Percentiles rank a stretch among this genome's conserved stretches.
phyloP scores from a whole-genome alignment of 2,113 vertebrate genomes.

The Ptilorrhoa leucosticta region DNA sequence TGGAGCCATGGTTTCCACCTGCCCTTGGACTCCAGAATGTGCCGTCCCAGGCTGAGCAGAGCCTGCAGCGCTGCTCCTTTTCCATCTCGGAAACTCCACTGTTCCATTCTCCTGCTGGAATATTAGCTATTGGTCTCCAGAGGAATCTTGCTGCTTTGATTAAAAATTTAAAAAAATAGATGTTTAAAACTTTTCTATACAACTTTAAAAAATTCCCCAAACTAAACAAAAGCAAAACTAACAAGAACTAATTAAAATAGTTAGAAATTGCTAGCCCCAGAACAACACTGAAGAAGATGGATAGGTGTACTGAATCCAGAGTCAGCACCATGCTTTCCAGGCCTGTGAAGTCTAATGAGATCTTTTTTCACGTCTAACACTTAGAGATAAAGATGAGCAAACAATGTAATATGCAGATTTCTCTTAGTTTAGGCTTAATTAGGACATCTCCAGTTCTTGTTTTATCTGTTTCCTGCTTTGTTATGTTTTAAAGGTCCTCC shows the following conservation, averaged over 20 bases:
- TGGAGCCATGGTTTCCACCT: rapidly evolving
- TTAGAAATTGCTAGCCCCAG: not conserved
- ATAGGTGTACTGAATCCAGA: not conserved
- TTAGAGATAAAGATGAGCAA: not conserved
- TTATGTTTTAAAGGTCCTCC: not conserved
- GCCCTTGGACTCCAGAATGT: rapidly evolving
- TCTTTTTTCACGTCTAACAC: not conserved
- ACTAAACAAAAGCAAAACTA: not conserved
- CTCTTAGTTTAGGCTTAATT: not conserved
- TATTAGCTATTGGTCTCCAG: not conserved
- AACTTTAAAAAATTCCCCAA: not conserved
- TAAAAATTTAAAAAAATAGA: not conserved
- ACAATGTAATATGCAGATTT: not conserved
- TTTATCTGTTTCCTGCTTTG: not conserved
- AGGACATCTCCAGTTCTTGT: not conserved
- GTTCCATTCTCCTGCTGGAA: not conserved
- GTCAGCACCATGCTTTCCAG: not conserved
- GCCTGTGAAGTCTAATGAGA: not conserved
- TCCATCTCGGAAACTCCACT: rapidly evolving
- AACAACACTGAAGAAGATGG: not conserved
- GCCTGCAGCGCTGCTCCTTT: not conserved
- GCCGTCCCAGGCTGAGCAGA: not conserved
- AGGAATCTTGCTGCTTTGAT: not conserved
- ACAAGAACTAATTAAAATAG: not conserved
- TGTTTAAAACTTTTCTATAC: not conserved